These are phyloP conservation scores for Hycleus cichorii DNA, from an alignment of 1,140 invertebrate species.

Conservation along the genomic window DNA sequence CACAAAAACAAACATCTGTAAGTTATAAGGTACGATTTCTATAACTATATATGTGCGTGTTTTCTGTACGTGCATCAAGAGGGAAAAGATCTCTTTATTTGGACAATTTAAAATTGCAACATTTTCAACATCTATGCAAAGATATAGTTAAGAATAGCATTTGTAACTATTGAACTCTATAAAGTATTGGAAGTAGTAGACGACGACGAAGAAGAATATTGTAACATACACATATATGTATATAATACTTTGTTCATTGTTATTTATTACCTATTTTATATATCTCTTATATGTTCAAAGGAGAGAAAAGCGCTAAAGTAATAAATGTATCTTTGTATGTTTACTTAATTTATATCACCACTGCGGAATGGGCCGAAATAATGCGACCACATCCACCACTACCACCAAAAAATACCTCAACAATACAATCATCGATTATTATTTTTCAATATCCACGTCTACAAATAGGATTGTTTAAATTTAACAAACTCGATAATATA, in stretches of 20 bases:
- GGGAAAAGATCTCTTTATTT: slow-evolving; percentile 9
- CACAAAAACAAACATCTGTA: no score
- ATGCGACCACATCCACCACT: background rate
- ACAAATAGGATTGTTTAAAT: no score
- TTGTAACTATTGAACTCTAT: slow-evolving; percentile 5
- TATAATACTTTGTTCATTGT: slow-evolving; percentile 3
- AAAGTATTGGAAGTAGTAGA: background rate
- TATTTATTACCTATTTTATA: slow-evolving; percentile 6
- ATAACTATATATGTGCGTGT: background rate
- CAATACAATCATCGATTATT: background rate
- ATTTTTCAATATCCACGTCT: background rate
- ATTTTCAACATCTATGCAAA: slow-evolving; percentile 1
- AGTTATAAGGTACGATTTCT: no score
- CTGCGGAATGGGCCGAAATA: background rate
- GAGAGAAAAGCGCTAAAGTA: slow-evolving; percentile 11
- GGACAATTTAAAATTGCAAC: slow-evolving; percentile 4
- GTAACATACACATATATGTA: background rate
- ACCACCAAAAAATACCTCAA: background rate
- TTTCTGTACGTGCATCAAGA: background rate
- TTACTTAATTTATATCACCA: slow-evolving; percentile 7
- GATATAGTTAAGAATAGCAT: background rate
- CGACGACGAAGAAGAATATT: background rate
- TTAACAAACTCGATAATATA: no score
- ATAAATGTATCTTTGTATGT: slow-evolving; percentile 10
- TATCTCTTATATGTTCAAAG: background rate